A percentile compares a stretch with the other conserved stretches of the same genome.
These are phyloP conservation scores for Aproaerema taeniolella DNA, from an alignment of 2,888 invertebrate genomes.

Conservation along the genomic window DNA sequence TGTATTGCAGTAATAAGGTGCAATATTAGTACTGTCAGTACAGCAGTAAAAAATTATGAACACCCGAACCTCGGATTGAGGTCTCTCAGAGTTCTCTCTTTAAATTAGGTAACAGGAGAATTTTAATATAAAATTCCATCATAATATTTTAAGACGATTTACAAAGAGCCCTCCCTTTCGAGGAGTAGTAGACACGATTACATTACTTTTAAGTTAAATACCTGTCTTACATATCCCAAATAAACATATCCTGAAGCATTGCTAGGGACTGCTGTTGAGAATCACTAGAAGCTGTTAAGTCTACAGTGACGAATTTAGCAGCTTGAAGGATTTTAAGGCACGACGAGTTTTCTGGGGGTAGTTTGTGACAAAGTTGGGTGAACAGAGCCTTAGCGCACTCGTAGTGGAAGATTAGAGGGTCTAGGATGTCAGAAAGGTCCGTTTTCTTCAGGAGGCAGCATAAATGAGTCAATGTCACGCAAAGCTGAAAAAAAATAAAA, in stretches of 20 bases:
- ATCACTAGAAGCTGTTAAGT: slow-evolving; percentile 45
- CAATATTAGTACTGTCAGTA: too few relatives aligned
- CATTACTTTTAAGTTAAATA: too few relatives aligned
- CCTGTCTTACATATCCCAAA: slow-evolving; percentile 63
- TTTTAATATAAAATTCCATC: too few relatives aligned
- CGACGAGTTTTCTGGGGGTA: slow-evolving; percentile 61
- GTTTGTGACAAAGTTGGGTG: slow-evolving; percentile 52
- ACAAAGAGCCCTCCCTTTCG: too few relatives aligned
- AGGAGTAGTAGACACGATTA: too few relatives aligned
- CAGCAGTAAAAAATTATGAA: too few relatives aligned
- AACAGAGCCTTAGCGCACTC: slow-evolving; percentile 56
- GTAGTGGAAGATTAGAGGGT: slow-evolving; percentile 65
- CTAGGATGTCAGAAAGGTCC: slow-evolving; percentile 77
- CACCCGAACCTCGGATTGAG: too few relatives aligned
- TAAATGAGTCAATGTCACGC: slow-evolving; percentile 85
- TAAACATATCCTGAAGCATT: slow-evolving; percentile 67
- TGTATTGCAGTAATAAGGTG: too few relatives aligned
- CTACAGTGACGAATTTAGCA: slow-evolving; percentile 66
- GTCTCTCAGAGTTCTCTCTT: too few relatives aligned
- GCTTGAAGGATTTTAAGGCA: slow-evolving; percentile 62
- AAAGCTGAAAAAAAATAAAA: slow-evolving; percentile 76
- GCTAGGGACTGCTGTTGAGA: slow-evolving; percentile 50
- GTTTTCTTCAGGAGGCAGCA: slow-evolving; percentile 74
- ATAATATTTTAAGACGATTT: too few relatives aligned
- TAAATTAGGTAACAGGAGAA: too few relatives aligned